Percentiles rank a stretch among this genome's conserved stretches.
phyloP scores from a whole-genome alignment of 2,113 vertebrate species.

The Malurus elegans region DNA sequence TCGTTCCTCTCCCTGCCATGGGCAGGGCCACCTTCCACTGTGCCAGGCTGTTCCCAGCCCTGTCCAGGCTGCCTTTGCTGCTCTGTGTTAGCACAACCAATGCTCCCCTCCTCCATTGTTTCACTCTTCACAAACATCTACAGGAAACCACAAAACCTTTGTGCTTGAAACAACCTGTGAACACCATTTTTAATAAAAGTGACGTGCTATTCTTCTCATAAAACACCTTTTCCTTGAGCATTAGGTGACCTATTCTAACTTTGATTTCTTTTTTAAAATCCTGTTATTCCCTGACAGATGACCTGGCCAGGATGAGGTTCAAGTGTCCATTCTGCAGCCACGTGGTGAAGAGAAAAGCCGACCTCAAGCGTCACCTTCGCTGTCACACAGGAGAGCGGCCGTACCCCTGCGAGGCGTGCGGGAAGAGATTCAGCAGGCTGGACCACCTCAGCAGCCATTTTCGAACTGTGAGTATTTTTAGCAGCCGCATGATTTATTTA shows the following conservation, averaged over 20 bases:
- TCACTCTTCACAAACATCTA: background rate
- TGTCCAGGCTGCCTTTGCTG: background rate
- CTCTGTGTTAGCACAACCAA: background rate
- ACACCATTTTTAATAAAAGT: accelerated
- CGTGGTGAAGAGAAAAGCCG: constrained; percentile 95
- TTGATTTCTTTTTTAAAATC: background rate
- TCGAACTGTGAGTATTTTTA: constrained; percentile 83
- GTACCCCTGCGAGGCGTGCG: constrained; percentile 94
- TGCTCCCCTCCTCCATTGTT: background rate
- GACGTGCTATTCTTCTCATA: accelerated
- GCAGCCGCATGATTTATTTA: background rate
- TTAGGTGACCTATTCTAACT: background rate
- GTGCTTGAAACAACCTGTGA: background rate
- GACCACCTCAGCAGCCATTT: constrained; percentile 97
- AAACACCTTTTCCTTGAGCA: background rate
- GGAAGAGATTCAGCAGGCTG: constrained; percentile 93
- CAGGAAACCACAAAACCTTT: background rate
- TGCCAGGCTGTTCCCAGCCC: background rate
- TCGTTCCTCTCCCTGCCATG: background rate
- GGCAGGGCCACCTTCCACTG: background rate
- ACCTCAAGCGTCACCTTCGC: constrained; percentile 94
- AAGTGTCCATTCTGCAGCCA: constrained; percentile 97
- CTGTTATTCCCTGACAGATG: constrained; percentile 73
- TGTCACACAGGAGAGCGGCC: constrained; percentile 96
- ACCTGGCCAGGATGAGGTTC: constrained; percentile 89